These are phyloP conservation scores for Eustalomyia histrio DNA, from an alignment of 2,888 invertebrate species.

Conservation along the genomic window DNA sequence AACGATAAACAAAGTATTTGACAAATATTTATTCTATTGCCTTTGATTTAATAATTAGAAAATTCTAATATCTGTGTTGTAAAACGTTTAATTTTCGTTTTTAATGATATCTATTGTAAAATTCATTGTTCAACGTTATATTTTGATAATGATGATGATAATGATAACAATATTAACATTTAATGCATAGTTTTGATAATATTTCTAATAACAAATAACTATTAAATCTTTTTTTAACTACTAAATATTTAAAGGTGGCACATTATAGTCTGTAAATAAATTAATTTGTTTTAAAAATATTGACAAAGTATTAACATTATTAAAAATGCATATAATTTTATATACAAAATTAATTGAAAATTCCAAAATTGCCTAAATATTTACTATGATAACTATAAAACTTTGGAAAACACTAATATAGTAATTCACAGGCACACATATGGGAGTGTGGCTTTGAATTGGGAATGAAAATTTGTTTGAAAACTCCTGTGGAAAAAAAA, in stretches of 20 bases:
- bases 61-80: not conserved
- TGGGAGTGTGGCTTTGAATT: not conserved
- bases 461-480: not conserved
- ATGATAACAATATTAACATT: slow-evolving; percentile 14
- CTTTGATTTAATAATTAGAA: not conserved
- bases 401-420: not conserved
- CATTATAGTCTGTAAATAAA: slow-evolving; percentile 31
- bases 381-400: not conserved
- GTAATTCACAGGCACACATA: not conserved
- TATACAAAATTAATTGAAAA: slow-evolving; percentile 58
- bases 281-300: slow-evolving; percentile 49
- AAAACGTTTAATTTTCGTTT: not conserved
- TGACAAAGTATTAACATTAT: slow-evolving; percentile 35
- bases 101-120: too few species aligned
- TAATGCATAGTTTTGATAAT: slow-evolving; percentile 33
- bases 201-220: slow-evolving; percentile 16
- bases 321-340: slow-evolving; percentile 52
- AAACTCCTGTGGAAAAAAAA: not conserved
- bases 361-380: slow-evolving; percentile 13
- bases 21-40: not conserved
- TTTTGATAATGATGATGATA: slow-evolving; percentile 3
- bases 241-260: not conserved
- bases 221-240: not conserved
- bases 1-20: too few species aligned
- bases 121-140: slow-evolving; percentile 21